Evolutionary conservation across 2,797 vertebrate genomes (phyloP).

Genomic region (Philypnodon macrostomus): DNA sequence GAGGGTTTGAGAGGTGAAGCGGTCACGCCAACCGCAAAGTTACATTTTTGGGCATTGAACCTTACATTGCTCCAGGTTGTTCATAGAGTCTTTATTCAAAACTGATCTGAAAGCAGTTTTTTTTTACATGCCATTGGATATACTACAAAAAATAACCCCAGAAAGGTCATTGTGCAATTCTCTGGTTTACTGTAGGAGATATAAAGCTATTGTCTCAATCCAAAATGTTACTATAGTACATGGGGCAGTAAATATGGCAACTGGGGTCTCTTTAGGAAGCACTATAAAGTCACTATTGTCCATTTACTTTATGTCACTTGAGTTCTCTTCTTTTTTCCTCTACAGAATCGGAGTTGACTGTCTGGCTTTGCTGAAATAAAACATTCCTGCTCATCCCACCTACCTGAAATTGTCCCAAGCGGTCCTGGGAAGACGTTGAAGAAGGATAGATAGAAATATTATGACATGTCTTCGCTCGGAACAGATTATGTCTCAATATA

Average conservation of each 20-base stretch:
- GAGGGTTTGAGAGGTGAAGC: too few species aligned
- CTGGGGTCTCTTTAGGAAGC: constrained; percentile 23
- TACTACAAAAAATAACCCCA: too few species aligned
- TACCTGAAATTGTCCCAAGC: constrained; percentile 66
- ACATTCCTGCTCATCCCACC: constrained; percentile 56
- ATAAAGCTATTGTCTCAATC: too few species aligned
- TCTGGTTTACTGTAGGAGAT: too few species aligned
- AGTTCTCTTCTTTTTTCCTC: constrained; percentile 4
- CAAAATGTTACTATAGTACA: too few species aligned
- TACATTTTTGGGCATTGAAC: too few species aligned
- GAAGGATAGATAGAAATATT: constrained; percentile 62
- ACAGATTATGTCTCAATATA: constrained; percentile 85
- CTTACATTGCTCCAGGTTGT: too few species aligned
- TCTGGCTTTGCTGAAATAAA: constrained; percentile 57
- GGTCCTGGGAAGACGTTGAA: constrained; percentile 35
- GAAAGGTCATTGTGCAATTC: too few species aligned
- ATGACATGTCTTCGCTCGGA: constrained; percentile 78
- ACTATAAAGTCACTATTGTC: constrained; percentile 2
- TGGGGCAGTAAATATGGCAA: constrained; percentile 36
- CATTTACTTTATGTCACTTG: constrained; percentile 1
- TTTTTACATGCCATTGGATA: too few species aligned
- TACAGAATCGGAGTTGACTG: constrained; percentile 22
- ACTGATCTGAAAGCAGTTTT: too few species aligned
- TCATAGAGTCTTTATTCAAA: too few species aligned
- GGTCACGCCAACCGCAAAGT: too few species aligned